Evolutionary conservation across 2,888 invertebrate genomes (phyloP), one percentile per base, ranked within the genome.

Genomic region (Cecidostiba fungosa): DNA sequence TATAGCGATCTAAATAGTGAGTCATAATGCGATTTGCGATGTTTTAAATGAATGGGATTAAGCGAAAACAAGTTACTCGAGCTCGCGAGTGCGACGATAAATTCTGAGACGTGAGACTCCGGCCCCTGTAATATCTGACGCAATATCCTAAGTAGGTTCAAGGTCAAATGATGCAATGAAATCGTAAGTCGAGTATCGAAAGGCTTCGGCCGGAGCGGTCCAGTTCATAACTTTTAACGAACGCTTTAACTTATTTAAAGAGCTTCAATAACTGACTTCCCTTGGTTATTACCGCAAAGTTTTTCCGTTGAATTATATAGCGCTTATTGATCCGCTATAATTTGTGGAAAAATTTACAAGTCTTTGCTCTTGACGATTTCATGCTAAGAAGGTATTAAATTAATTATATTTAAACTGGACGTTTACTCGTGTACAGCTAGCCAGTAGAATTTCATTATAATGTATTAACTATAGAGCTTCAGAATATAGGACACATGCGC

Each of bases 131-230:
- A 62, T 62, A 62, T 23, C n/a, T 62, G 62, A 62, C 19, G 62
- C 23, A 62, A 62, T 62, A 23, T 23, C 19, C 23, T 50, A 62
- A 62, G 62, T 62, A 62, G 62, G 62, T 62, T 62, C 62, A 62
- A 62, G 62, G 62, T 62, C 62, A 10, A 62, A 62, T 62, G n/a
- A 62, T 62, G 62, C 23, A 23, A 62, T 23, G 19, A 10, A 23
- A 62, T 62, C 23, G 62, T 23, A 23, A 62, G 10, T 62, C 19
- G n/a, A 10, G 62, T 23, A 26, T 62, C n/a, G 62, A 23, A 62
- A 19, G n/a, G 23, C 23, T 62, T 62, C 23, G 0, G 23, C 2
- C 62, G 8, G 26, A 10, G 2, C 62, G 62, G 12, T 12, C 23
- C n/a, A 23, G n/a, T 62, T 62, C 19, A 16, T 50, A 50, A 10